Percentiles rank a stretch among this genome's conserved stretches.
These are phyloP conservation scores for Callyntrura guangdongensis DNA, from an alignment of 2,888 invertebrate genomes.

Conservation along the genomic window DNA sequence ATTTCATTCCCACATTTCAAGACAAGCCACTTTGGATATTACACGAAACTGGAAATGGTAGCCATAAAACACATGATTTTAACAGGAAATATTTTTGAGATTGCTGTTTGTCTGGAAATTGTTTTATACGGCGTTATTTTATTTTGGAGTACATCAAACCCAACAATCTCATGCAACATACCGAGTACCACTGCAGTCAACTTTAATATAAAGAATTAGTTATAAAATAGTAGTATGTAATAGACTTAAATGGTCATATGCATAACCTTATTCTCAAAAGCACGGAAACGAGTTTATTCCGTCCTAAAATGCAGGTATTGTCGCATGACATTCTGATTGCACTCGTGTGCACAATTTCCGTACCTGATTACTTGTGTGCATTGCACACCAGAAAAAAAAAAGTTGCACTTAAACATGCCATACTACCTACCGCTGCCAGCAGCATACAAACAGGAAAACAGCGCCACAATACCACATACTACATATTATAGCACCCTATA, in stretches of 20 bases:
- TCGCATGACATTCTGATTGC: not conserved
- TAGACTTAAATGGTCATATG: not conserved
- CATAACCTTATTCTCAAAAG: not conserved
- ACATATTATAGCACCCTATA: not conserved
- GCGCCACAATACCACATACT: not conserved
- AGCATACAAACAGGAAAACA: constrained; percentile 11
- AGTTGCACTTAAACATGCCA: not conserved
- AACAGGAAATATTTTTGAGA: constrained; percentile 12
- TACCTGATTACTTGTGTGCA: not conserved
- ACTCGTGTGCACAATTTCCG: constrained; percentile 8
- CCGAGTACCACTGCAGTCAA: not conserved
- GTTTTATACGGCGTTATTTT: not conserved
- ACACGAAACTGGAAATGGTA: constrained; percentile 16
- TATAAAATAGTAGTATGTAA: too few relatives aligned
- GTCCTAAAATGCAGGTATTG: not conserved
- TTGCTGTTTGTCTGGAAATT: not conserved
- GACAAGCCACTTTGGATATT: not conserved
- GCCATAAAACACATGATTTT: constrained; percentile 24
- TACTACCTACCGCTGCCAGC: not conserved
- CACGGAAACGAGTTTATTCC: constrained; percentile 23
- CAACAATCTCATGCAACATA: not conserved
- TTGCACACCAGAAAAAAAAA: not conserved
- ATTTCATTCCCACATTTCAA: not conserved
- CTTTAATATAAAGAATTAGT: not conserved
- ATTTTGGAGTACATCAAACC: not conserved